Conservation (phyloP, 1,140 invertebrate genomes). For the Dendroctonus ponderosae region DNA sequence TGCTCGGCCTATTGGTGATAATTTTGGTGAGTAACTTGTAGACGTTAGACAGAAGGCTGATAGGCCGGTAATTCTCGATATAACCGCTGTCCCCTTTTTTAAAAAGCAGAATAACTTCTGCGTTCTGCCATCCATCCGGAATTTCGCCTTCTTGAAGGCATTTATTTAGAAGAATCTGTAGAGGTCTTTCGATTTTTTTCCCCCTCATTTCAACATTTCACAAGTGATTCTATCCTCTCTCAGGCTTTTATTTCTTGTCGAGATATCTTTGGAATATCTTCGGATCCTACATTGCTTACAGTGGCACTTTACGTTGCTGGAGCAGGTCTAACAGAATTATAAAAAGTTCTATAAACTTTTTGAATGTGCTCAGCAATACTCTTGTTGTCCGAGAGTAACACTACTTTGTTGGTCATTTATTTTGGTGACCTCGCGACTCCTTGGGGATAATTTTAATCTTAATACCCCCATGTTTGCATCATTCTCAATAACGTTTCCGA, state of each 20-base stretch:
- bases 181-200: no score
- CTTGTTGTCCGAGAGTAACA: no score
- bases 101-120: constrained; percentile 33
- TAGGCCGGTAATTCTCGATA: constrained; percentile 36
- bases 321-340: not conserved
- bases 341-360: not conserved
- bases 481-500: no score
- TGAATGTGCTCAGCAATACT: constrained; percentile 1
- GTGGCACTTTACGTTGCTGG: not conserved
- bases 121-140: constrained; percentile 28
- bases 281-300: constrained; percentile 14
- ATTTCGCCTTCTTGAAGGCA: constrained; percentile 23
- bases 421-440: no score
- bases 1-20: constrained; percentile 28
- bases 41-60: constrained; percentile 26
- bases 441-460: no score
- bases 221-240: constrained; percentile 4
- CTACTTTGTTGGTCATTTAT: no score
- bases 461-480: no score
- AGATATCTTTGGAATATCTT: constrained; percentile 26
- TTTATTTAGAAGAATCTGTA: no score
- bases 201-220: constrained; percentile 19
- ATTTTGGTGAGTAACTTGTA: no score
- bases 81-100: constrained; percentile 34
- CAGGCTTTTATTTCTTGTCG: constrained; percentile 5